Base-by-base conservation (phyloP, 2,797 vertebrate species). In the Nothura maculosa region DNA sequence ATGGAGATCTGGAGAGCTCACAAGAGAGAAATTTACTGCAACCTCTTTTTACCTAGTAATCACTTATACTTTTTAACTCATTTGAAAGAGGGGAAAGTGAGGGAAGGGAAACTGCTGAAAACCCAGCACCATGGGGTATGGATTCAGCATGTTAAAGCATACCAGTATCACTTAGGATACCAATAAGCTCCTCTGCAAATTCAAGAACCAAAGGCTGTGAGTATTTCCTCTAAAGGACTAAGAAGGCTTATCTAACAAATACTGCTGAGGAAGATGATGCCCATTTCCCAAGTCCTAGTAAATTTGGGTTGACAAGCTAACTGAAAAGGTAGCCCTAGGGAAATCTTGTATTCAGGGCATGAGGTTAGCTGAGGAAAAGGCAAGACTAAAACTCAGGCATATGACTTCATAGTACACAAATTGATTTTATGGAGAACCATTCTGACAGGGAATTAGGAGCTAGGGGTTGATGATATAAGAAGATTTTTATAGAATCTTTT, bases 351-450 rank as follows among this genome's bases (percentile, higher is more conserved):
- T 94, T 93, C 79, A 87, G 88, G 69, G 52, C 84, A 92, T 81
- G 79, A 94, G 96, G 94, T 95, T 96, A 96, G 92, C 92, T 94
- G 92, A 97, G 96, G 96, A 90, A 89, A 96, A 86, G 74, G 68
- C 74, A 75, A 87, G 52, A 85, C 67, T 91, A 83, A 95, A 95
- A 74, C 85, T 80, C 38, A 96, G 78, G 62, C 92, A 93, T 96
- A 93, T 94, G 93, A 96, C 88, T 95, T 92, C 78, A 85, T 50
- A 45, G 78, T 92, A 86, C 43, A 91, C 83, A 81, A 90, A 86
- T 16, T 73, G 42, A 91, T 94, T 93, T 95, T 89, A 74, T 42
- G 76, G 52, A 85, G 55, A 87, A 10, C 34, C 30, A 28, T 84
- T 93, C 72, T 95, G 88, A 85, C 85, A 86, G 80, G 69, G 34